Evolutionary conservation across 2,113 vertebrate genomes (phyloP).

Genomic region (Otocyon megalotis): DNA sequence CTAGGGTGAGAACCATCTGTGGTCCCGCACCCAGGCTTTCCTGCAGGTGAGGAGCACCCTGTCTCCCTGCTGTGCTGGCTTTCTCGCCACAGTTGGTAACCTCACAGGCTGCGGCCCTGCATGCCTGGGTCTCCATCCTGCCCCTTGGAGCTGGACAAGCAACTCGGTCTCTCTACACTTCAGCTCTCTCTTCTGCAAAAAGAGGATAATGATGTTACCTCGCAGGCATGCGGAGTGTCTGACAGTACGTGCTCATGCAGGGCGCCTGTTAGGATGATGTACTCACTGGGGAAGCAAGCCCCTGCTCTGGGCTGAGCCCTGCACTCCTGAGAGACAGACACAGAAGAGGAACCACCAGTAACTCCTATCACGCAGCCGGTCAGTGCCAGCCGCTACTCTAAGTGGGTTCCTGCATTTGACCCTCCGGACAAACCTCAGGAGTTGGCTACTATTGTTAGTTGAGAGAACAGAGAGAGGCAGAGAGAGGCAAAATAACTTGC

Average conservation of each 20-base stretch:
- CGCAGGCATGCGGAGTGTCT: neutral
- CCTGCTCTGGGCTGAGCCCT: neutral
- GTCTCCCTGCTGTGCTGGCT: rapidly evolving
- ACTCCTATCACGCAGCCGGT: rapidly evolving
- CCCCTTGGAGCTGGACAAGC: neutral
- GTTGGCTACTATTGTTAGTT: neutral
- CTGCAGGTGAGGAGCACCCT: neutral
- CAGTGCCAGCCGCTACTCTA: neutral
- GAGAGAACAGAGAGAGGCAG: neutral
- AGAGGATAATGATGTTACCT: neutral
- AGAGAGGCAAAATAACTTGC: neutral
- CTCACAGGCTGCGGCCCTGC: neutral
- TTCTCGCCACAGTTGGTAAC: neutral
- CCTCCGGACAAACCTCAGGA: neutral
- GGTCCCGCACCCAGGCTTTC: rapidly evolving
- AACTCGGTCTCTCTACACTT: neutral
- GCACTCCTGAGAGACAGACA: neutral
- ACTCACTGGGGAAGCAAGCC: neutral
- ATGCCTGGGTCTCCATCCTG: neutral
- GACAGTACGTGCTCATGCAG: neutral
- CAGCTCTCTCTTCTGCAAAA: neutral
- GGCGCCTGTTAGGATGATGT: neutral
- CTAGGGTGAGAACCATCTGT: rapidly evolving
- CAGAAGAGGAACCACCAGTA: neutral
- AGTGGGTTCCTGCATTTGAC: neutral